Conservation (phyloP, 1,140 invertebrate genomes). For the Drosophila seguyi region DNA sequence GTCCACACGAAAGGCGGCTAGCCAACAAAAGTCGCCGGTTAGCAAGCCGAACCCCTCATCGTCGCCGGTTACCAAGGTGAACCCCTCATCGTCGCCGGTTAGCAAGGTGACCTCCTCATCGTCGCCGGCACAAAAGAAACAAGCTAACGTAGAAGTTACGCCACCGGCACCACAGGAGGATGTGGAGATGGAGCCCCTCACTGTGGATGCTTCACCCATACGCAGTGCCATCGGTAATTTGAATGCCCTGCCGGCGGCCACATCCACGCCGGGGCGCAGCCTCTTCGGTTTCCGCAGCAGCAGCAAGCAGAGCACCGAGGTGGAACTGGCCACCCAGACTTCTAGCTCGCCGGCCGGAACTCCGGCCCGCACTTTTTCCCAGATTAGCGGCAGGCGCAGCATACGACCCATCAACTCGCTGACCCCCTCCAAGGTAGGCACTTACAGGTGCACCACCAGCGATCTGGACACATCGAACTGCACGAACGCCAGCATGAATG, state of each 20-base stretch:
- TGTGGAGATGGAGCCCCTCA: conserved; percentile 73
- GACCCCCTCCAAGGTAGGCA: conserved; percentile 71
- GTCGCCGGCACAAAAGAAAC: conserved; percentile 4
- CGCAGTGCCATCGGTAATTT: conserved; percentile 13
- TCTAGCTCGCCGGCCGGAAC: conserved; percentile 51
- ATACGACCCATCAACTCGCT: conserved; percentile 56
- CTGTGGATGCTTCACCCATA: conserved; percentile 64
- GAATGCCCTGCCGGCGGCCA: conserved; percentile 58
- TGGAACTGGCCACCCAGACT: conserved; percentile 51
- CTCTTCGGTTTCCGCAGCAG: conserved; percentile 53
- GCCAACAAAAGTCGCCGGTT: conserved; percentile 51
- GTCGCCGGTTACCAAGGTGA: background rate
- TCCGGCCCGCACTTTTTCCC: conserved; percentile 58
- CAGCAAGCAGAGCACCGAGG: conserved; percentile 59
- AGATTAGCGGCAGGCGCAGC: conserved; percentile 76
- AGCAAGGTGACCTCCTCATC: background rate
- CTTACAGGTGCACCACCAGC: conserved; percentile 65
- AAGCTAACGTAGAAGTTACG: background rate
- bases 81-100: background rate
- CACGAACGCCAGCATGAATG: conserved; percentile 79
- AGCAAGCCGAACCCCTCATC: background rate
- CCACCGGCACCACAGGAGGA: conserved; percentile 49
- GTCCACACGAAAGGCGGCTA: conserved; percentile 48
- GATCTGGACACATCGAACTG: conserved; percentile 70
- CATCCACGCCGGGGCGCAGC: conserved; percentile 75